Percentiles rank a stretch among this genome's conserved stretches.
Evolutionary conservation across 2,113 vertebrate genomes (phyloP).

Genomic region (Eurypyga helias): DNA sequence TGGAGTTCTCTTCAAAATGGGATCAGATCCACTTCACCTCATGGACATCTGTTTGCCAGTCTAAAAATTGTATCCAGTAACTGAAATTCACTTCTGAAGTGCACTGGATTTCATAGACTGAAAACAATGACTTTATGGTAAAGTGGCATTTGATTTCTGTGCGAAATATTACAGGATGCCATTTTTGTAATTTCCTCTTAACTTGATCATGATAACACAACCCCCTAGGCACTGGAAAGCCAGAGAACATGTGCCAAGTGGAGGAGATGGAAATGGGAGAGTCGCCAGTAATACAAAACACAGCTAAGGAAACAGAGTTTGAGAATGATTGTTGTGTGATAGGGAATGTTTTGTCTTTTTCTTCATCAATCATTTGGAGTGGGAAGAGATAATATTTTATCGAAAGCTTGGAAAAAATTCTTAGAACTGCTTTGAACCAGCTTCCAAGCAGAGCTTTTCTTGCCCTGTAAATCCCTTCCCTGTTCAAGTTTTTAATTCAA

Average conservation of each 20-base stretch:
- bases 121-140: background rate
- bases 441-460: background rate
- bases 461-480: background rate
- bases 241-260: background rate
- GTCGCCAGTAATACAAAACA: background rate
- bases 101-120: background rate
- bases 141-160: background rate
- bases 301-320: background rate
- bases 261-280: background rate
- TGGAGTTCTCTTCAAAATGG: background rate
- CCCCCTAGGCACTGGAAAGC: background rate
- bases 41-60: background rate
- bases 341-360: background rate
- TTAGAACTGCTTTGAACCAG: background rate
- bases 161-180: slow-evolving; percentile 9
- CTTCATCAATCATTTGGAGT: background rate
- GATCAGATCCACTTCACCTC: background rate
- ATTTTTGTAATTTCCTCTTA: slow-evolving; percentile 23
- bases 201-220: background rate
- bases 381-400: background rate
- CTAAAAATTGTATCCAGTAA: background rate
- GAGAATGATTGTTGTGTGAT: background rate
- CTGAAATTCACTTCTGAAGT: background rate
- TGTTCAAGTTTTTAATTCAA: background rate
- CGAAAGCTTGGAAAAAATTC: slow-evolving; percentile 20